Percentiles rank a stretch among this genome's conserved stretches.
These are phyloP conservation scores for Lamprologus speciosus DNA, from an alignment of 2,113 vertebrate species.

Conservation along the genomic window DNA sequence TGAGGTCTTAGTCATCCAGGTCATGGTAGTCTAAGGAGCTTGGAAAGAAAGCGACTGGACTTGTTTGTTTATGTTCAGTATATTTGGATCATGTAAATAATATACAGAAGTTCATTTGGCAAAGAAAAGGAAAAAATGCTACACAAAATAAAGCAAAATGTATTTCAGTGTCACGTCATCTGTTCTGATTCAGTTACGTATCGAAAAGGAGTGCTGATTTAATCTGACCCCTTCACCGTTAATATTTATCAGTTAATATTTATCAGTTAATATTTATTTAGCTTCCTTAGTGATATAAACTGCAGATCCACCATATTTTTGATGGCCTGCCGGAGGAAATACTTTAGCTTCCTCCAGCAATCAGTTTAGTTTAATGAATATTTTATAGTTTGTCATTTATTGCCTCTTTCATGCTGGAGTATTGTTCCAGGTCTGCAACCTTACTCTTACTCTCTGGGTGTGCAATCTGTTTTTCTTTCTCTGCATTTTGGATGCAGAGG, in stretches of 20 bases:
- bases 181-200: background rate
- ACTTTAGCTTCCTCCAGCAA: background rate
- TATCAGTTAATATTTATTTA: background rate
- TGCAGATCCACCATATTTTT: background rate
- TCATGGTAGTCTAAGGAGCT: background rate
- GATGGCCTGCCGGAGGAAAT: background rate
- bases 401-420: background rate
- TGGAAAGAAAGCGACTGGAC: background rate
- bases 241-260: background rate
- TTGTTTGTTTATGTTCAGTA: background rate
- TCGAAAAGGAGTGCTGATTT: background rate
- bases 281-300: background rate
- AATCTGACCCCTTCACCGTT: background rate
- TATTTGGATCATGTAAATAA: background rate
- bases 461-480: background rate
- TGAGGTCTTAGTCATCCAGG: background rate
- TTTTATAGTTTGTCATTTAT: background rate
- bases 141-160: rapidly evolving
- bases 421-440: background rate
- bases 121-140: background rate
- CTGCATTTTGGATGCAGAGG: background rate
- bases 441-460: background rate
- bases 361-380: background rate
- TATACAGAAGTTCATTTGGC: background rate
- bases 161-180: background rate